Conservation (phyloP, 2,113 vertebrate genomes). For the human region GRCh38 chr6:79273001-79273500, state of each 20-base stretch:
- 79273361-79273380: not conserved
- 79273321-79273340: conserved; percentile 10
- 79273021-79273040: conserved; percentile 48
- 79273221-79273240: not conserved
- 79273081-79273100: not conserved
- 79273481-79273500: not conserved
- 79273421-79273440: not conserved
- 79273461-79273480: not conserved
- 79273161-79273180: conserved; percentile 7
- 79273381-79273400: not conserved
- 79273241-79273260: not conserved
- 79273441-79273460: not conserved
- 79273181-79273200: not conserved
- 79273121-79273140: not conserved
- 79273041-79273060: conserved; percentile 46
- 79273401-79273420: not conserved
- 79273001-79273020: not conserved
- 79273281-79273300: not conserved
- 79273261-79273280: conserved; percentile 11
- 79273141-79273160: conserved; percentile 7
- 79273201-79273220: not conserved
- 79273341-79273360: not conserved
- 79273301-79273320: not conserved
- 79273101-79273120: not conserved
- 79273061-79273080: conserved; percentile 33